Base-by-base conservation (phyloP, 2,113 vertebrate genomes). In the Bambusicola thoracicus region DNA sequence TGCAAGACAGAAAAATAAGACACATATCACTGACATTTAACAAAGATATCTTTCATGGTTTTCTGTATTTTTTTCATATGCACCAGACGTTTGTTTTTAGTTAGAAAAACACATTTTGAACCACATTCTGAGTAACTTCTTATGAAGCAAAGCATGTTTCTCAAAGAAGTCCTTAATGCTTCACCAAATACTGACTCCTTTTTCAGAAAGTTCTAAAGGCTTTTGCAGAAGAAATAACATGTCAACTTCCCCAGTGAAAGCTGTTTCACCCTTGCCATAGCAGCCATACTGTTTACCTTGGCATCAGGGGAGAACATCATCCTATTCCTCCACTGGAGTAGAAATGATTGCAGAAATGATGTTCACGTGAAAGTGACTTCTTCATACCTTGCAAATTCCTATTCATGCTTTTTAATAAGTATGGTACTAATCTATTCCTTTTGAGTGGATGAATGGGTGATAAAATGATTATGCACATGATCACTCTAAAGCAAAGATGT, bases 11-110 rank as follows among this genome's bases (percentile, higher is more conserved):
- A 97, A 97, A 86, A 97, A 90, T 95, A 97, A 97, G 95, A 76
- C 82, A 73, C 87, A 77, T 93, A 88, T 94, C 97, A 90, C 73
- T 93, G 92, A 85, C 83, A 88, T 95, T 96, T 96, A 96, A 97
- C 95, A 97, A 97, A 96, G 93, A 74, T 94, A 91, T 91, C 93
- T 85, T 97, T 97, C 95, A 97, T 75, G 74, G 25, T 63, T 93
- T 95, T 95, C 63, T 88, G 40, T 70, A 74, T 75, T 87, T 95
- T 95, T 93, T 94, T 87, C 69, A 73, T 41, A 95, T 80, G 92
- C 82, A 91, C 46, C 65, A 61, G 89, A 89, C 76, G 0, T 96
- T 92, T 95, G 86, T 79, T 83, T 96, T 94, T 72, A 92, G 84
- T n/a, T 88, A 94, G 72, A 81, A 95, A 97, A 94, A 76, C 73